A percentile compares a stretch with the other conserved stretches of the same genome.
These are phyloP conservation scores for Chrysopilus asiliformis DNA, from an alignment of 2,888 invertebrate genomes.

Conservation along the genomic window DNA sequence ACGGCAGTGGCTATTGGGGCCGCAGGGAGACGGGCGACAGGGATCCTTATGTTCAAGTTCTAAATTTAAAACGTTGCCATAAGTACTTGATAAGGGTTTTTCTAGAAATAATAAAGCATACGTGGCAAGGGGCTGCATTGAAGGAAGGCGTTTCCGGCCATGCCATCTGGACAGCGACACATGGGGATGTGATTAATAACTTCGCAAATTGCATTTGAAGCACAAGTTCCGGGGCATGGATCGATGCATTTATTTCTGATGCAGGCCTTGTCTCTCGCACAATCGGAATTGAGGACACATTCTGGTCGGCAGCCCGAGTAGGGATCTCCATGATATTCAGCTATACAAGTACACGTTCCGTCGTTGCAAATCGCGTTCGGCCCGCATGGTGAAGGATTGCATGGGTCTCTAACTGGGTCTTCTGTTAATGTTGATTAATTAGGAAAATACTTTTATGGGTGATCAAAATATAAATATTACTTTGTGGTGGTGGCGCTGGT, in stretches of 20 bases:
- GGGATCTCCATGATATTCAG: slow-evolving; percentile 68
- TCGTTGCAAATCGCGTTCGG: slow-evolving; percentile 56
- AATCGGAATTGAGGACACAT: slow-evolving; percentile 68
- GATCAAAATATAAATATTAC: no score
- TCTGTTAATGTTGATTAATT: slow-evolving; percentile 22
- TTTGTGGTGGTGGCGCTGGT: slow-evolving; percentile 37
- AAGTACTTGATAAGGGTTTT: slow-evolving; percentile 31
- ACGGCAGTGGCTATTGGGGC: no score
- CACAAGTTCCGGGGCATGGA: slow-evolving; percentile 75
- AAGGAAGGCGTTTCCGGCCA: slow-evolving; percentile 58
- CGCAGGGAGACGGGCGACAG: no score
- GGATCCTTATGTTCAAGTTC: no score
- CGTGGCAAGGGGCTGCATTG: slow-evolving; percentile 43
- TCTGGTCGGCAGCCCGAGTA: slow-evolving; percentile 65
- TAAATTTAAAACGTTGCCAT: slow-evolving; percentile 22
- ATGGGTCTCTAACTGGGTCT: slow-evolving; percentile 41
- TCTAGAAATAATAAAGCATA: slow-evolving; percentile 19
- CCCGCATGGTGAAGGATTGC: slow-evolving; percentile 66
- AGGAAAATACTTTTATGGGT: background rate
- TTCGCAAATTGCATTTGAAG: slow-evolving; percentile 59
- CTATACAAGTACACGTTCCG: slow-evolving; percentile 60
- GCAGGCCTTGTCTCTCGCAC: slow-evolving; percentile 62
- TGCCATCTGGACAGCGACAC: slow-evolving; percentile 50
- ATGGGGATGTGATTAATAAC: slow-evolving; percentile 57
- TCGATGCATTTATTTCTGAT: slow-evolving; percentile 67